Percentiles rank a stretch among this genome's conserved stretches.
These are phyloP conservation scores for Sebastes kiyomatsui DNA, from an alignment of 2,797 vertebrate species.

Conservation along the genomic window DNA sequence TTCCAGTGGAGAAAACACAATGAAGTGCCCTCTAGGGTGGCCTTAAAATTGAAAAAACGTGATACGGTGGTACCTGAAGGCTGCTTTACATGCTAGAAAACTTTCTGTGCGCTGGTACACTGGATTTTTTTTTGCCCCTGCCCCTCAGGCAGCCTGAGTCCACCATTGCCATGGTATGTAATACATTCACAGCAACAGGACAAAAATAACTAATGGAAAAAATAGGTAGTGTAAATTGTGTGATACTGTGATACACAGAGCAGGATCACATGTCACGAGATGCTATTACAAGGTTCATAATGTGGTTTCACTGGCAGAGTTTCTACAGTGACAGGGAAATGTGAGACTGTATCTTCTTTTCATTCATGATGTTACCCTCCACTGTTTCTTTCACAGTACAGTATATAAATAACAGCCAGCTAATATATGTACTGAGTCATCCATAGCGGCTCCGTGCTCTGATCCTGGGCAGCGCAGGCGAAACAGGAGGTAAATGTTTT, in stretches of 20 bases:
- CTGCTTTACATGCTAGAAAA: no score
- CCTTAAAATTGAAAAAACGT: no score
- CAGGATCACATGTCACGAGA: conserved; percentile 21
- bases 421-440: conserved; percentile 29
- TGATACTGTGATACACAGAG: background rate
- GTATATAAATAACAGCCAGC: conserved; percentile 55
- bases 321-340: conserved; percentile 24
- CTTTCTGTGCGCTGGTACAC: no score
- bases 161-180: no score
- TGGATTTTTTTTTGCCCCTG: no score
- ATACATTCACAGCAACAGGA: background rate
- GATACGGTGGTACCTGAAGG: no score
- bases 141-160: no score
- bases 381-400: conserved; percentile 6
- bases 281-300: conserved; percentile 16
- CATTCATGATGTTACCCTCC: conserved; percentile 16
- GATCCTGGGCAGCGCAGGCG: conserved; percentile 33
- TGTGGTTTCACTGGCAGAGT: conserved; percentile 2
- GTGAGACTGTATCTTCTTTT: conserved; percentile 9
- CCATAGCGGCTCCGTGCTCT: background rate
- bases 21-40: no score
- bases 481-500: conserved; percentile 26
- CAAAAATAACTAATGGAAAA: background rate
- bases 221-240: background rate
- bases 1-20: no score